Conservation (phyloP, 2,113 vertebrate species). For the Aegithalos caudatus region DNA sequence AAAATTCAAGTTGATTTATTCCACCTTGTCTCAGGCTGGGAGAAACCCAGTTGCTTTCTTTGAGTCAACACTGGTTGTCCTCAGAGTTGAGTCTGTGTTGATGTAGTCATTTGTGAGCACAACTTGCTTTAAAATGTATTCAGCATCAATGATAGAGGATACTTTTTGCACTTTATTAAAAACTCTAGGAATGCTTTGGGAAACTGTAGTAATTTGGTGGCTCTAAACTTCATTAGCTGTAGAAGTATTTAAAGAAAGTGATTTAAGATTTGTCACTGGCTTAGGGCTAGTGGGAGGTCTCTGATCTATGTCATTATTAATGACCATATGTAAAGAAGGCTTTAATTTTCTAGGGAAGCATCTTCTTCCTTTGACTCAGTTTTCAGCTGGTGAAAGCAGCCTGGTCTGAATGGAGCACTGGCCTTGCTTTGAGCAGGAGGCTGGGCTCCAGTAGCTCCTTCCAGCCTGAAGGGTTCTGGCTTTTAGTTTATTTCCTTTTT, state of each 20-base stretch:
- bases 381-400: background rate
- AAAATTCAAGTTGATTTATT: background rate
- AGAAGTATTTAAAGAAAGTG: background rate
- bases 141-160: background rate
- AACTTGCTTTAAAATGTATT: background rate
- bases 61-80: background rate
- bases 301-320: background rate
- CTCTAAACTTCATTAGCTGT: background rate
- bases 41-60: background rate
- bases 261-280: background rate
- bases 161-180: background rate
- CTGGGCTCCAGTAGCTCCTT: background rate
- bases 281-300: background rate
- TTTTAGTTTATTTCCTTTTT: background rate
- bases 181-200: background rate
- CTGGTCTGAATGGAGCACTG: background rate
- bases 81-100: background rate
- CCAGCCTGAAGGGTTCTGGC: background rate
- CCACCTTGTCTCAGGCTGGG: background rate
- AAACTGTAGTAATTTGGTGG: background rate
- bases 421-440: background rate
- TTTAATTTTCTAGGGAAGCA: background rate
- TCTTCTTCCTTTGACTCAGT: background rate
- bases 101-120: background rate
- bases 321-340: background rate